A percentile compares a stretch with the other conserved stretches of the same genome.
These are phyloP conservation scores for Heliconius melpomene DNA, from an alignment of 1,140 invertebrate genomes.

Conservation along the genomic window DNA sequence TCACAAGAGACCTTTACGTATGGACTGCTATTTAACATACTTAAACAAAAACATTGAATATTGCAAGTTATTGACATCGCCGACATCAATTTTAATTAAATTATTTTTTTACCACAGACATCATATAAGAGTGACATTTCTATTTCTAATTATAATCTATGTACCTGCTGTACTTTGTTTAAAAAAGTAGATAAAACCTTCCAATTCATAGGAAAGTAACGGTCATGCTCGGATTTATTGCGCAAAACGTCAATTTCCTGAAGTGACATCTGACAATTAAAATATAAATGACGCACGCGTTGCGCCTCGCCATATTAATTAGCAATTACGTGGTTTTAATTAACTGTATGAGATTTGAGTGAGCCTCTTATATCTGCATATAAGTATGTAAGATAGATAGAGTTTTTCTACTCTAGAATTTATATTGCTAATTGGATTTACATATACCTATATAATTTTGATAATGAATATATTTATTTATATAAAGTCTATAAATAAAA, in stretches of 20 bases:
- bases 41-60: constrained; percentile 5
- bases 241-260: constrained; percentile 24
- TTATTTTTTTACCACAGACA: neutral
- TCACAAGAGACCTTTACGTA: neutral
- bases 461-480: no score
- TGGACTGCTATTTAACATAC: neutral
- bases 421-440: neutral
- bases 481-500: no score
- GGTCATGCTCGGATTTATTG: neutral
- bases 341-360: constrained; percentile 9
- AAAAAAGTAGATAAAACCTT: neutral
- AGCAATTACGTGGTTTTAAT: constrained; percentile 6
- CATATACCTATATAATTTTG: no score
- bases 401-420: neutral
- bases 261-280: constrained; percentile 32
- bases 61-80: neutral
- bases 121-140: neutral
- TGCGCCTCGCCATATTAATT: constrained; percentile 11
- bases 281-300: neutral
- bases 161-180: neutral
- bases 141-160: constrained; percentile 8
- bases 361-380: neutral
- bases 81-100: neutral
- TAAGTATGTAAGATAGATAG: neutral
- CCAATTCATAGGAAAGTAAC: neutral